phyloP scores from a whole-genome alignment of 2,888 invertebrate species.

The Caenorhabditis becei region DNA sequence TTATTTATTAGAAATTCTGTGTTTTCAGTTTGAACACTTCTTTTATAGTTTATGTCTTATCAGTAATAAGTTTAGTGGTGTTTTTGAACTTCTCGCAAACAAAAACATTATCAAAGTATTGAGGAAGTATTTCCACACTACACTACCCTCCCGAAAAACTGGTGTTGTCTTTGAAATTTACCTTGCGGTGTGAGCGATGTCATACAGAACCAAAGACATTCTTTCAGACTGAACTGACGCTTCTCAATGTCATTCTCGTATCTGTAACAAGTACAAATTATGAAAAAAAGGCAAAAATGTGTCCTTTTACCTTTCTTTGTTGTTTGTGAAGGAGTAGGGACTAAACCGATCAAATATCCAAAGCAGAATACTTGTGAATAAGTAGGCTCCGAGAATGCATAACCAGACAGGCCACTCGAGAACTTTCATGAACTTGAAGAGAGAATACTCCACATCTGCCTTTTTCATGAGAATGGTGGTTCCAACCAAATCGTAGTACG shows the following conservation, averaged over 20 bases:
- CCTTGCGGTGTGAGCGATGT: slow-evolving; percentile 94
- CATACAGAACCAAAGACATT: slow-evolving; percentile 99
- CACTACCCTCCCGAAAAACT: neutral
- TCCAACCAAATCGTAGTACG: slow-evolving; percentile 97
- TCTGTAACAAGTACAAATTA: slow-evolving; percentile 60
- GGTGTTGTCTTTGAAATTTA: slow-evolving; percentile 67
- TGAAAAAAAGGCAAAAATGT: neutral
- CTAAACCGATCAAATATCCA: slow-evolving; percentile 98
- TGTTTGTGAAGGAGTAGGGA: slow-evolving; percentile 96
- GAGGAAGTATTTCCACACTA: neutral
- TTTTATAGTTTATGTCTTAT: neutral
- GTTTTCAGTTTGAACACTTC: neutral
- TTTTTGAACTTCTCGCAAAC: too few species aligned
- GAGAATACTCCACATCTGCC: slow-evolving; percentile 91
- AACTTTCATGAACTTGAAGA: slow-evolving; percentile 94
- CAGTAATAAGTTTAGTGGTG: neutral
- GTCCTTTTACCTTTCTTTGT: slow-evolving; percentile 82
- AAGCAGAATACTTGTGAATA: slow-evolving; percentile 94
- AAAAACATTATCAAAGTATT: neutral
- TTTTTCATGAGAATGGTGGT: slow-evolving; percentile 96
- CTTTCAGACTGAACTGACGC: slow-evolving; percentile 94
- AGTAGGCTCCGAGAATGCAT: slow-evolving; percentile 94
- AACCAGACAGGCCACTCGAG: slow-evolving; percentile 97
- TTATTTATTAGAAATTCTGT: neutral
- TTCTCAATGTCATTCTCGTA: slow-evolving; percentile 87